Conservation (phyloP, 2,888 invertebrate species). For the Magallana nippona region DNA sequence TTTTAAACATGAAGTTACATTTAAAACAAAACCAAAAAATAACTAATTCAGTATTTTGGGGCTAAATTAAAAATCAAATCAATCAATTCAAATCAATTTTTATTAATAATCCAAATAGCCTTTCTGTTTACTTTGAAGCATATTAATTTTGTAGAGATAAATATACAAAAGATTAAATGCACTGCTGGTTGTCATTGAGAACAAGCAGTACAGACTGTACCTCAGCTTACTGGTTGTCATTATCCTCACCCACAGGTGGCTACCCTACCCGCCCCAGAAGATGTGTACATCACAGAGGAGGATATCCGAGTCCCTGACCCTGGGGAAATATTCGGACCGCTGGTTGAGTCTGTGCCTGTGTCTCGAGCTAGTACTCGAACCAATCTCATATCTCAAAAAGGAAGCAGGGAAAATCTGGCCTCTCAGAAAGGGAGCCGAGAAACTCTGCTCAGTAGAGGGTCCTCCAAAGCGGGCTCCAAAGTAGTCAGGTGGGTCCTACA, state of each 20-base stretch:
- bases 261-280: slow-evolving; percentile 49
- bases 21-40: no score
- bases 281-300: slow-evolving; percentile 47
- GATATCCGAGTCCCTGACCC: slow-evolving; percentile 46
- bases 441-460: slow-evolving; percentile 8
- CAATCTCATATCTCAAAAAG: slow-evolving; percentile 27
- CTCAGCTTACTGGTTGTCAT: background rate
- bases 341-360: slow-evolving; percentile 26
- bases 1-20: no score
- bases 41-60: no score
- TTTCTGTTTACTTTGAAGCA: no score
- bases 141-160: no score
- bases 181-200: no score
- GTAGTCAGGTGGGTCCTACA: background rate
- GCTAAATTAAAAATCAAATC: no score
- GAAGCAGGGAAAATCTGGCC: slow-evolving; percentile 38
- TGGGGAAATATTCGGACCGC: slow-evolving; percentile 34
- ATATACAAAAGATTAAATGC: no score
- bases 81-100: no score
- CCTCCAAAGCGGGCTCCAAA: slow-evolving; percentile 17
- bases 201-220: no score
- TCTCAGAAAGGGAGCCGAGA: slow-evolving; percentile 37
- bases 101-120: no score
- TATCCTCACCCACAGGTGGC: slow-evolving; percentile 35
- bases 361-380: slow-evolving; percentile 39